Evolutionary conservation across 2,888 invertebrate species (phyloP).

Genomic region (Chorisops tibialis): DNA sequence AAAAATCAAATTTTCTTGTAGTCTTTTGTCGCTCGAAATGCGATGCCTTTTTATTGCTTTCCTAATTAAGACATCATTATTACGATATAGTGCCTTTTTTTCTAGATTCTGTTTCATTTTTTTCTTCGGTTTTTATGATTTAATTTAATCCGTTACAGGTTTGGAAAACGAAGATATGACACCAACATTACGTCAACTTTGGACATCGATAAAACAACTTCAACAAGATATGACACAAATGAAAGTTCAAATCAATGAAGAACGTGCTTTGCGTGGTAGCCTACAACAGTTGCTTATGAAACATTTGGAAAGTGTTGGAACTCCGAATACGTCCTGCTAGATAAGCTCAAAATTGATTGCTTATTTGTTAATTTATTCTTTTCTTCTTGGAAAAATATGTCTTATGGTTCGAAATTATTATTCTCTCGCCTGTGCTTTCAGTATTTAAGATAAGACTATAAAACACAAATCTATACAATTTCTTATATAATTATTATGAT

Average conservation of each 20-base stretch:
- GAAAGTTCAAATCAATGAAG: conserved; percentile 52
- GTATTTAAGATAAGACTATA: too few relatives aligned
- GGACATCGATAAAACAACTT: conserved; percentile 51
- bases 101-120: too few relatives aligned
- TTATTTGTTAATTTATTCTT: not conserved
- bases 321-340: conserved; percentile 41
- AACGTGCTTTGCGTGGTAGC: conserved; percentile 49
- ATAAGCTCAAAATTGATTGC: not conserved
- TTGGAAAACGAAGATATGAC: conserved; percentile 53
- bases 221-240: conserved; percentile 52
- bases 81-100: too few relatives aligned
- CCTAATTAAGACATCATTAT: too few relatives aligned
- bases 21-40: too few relatives aligned
- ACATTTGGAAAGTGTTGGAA: conserved; percentile 45
- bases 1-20: too few relatives aligned
- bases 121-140: too few relatives aligned
- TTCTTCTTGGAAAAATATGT: not conserved
- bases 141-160: conserved; percentile 39
- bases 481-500: too few relatives aligned
- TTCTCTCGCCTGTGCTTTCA: too few relatives aligned
- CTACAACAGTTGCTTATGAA: conserved; percentile 51
- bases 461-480: too few relatives aligned
- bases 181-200: conserved; percentile 50
- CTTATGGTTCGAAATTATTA: not conserved
- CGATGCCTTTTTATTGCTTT: too few relatives aligned